Evolutionary conservation across 2,113 vertebrate genomes (phyloP), one percentile per base, ranked within the genome.

Genomic region (Caranx ignobilis): DNA sequence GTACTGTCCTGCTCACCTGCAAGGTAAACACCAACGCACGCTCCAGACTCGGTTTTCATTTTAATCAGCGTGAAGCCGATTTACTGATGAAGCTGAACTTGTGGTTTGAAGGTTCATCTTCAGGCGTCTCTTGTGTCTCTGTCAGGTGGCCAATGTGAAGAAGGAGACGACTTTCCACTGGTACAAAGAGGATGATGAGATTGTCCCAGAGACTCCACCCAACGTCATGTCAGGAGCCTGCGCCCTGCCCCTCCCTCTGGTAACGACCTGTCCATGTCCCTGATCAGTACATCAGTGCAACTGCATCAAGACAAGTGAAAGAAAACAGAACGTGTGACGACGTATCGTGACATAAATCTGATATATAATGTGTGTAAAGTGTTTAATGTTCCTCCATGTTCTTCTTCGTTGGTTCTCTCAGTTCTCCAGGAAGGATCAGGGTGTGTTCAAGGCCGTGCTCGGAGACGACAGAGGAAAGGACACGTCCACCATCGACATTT

Each of bases 341-440:
- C 26, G 26, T 26, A 26, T 26, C 26, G 1, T 26, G 26, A 26
- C 1, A 26, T 26, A 26, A 1, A 26, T 26, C 26, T 26, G 26
- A 26, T 26, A 26, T 26, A 26, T 26, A 37, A 37, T 41, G 11
- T 2, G 11, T 41, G 39, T 9, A 7, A 9, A 9, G 39, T 41
- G 39, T 10, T 10, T 26, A 26, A 9, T 10, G 39, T 41, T 41
- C 39, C 39, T 41, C 10, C 35, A 26, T 26, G 26, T 37, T 37
- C 35, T 37, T 37, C 4, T 37, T 37, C 7, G 11, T 32, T 41
- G 26, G 19, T 45, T 56, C 12, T 39, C 54, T 13, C 57, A 99
- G 98, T 84, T 99, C 86, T 97, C 97, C 73, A 97, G 96, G 74
- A 99, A 98, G 87, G 96, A 98, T 84, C 96, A 97, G 19, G 98